Evolutionary conservation across 64 coral and sea anemone species (phyloP), one percentile per base, ranked within the genome.

Genomic region (Acropora tenuis): DNA sequence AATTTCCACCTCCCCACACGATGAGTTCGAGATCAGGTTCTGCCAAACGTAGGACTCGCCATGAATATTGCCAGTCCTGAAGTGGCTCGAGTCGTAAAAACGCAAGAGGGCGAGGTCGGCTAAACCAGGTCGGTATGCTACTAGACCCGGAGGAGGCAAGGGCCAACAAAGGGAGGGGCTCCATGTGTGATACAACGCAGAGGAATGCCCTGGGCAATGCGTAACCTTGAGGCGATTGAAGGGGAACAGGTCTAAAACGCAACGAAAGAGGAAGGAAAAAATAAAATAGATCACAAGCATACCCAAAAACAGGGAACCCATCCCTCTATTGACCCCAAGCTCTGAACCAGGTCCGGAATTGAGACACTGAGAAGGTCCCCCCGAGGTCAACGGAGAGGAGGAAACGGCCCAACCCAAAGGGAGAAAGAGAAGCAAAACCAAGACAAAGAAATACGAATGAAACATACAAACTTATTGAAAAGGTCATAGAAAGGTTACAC

Each of bases 61-160:
- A 69, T 69, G 66, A 69, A 69, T 69, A 69, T 69, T 69, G 66
- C 66, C 66, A 8, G 77, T 63, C 71, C 71, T 74, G 71, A 74
- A 69, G 66, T 69, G 66, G 66, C 66, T 69, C 66, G 66, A 16
- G 66, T 69, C 66, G 66, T 69, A n/a, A 69, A 69, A 69, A 69
- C 66, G 66, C 66, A 69, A 69, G 66, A 69, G 66, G 66, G n/a
- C 66, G 66, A 69, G 66, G 66, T 69, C 66, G 66, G 66, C 66
- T 19, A 69, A 69, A 69, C 66, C 66, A 69, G 66, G 66, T 69
- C 66, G n/a, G 66, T 5, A 69, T 69, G 66, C 66, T 16, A 69
- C 66, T 69, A 69, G 66, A 69, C 10, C 66, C 66, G n/a, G 66
- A 69, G 66, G 66, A 69, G 66, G 66, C 66, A 69, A 69, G n/a